A percentile compares a stretch with the other conserved stretches of the same genome.
phyloP scores from a whole-genome alignment of 2,888 invertebrate species.

The Synanthedon formicaeformis region DNA sequence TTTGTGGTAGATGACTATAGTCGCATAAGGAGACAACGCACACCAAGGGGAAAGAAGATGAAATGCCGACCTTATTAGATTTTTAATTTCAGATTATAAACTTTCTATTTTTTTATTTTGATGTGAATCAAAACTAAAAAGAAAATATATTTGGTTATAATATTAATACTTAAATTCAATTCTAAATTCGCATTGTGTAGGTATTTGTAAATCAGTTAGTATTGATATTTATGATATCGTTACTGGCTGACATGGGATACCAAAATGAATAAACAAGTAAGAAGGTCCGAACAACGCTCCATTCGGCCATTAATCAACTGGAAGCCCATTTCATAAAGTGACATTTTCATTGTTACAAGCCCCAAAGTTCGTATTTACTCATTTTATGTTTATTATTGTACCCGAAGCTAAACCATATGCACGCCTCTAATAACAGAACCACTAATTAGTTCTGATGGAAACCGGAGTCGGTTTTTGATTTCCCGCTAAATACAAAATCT shows the following conservation, averaged over 20 bases:
- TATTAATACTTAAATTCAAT: no score
- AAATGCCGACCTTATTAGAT: no score
- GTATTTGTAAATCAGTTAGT: conserved; percentile 10
- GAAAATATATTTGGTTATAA: no score
- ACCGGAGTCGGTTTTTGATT: not conserved
- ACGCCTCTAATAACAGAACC: not conserved
- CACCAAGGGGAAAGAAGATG: no score
- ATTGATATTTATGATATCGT: conserved; percentile 28
- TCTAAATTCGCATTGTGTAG: not conserved
- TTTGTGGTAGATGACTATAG: no score
- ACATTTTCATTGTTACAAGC: conserved; percentile 62
- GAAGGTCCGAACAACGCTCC: conserved; percentile 37
- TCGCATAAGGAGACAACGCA: no score
- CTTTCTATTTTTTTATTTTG: no score
- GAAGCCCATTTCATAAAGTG: conserved; percentile 61
- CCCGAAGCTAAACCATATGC: not conserved
- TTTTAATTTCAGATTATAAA: no score
- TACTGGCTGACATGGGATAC: conserved; percentile 20
- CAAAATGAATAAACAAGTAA: conserved; percentile 49
- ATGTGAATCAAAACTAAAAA: no score
- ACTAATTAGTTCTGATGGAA: conserved; percentile 3
- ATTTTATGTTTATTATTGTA: conserved; percentile 5
- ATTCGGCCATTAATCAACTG: conserved; percentile 57
- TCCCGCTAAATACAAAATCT: not conserved
- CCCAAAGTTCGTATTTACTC: conserved; percentile 40